Base-by-base conservation (phyloP, 2,797 vertebrate genomes). In the Chelon auratus region DNA sequence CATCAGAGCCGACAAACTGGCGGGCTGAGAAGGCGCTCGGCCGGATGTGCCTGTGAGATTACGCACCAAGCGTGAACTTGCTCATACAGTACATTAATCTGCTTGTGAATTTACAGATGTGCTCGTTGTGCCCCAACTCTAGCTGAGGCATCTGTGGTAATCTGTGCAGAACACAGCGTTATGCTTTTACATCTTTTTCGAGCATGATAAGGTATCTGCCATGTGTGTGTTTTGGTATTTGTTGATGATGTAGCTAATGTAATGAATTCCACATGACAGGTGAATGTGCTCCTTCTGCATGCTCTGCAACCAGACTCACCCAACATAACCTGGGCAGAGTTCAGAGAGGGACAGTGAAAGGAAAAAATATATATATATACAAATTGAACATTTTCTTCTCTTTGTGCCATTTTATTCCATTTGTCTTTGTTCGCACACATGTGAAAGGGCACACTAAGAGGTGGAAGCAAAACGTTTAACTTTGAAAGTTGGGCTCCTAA, bases 401-500 rank as follows among this genome's bases (percentile, higher is more conserved):
- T 69, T 74, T 30, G 17, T 75, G 53, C 69, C 56, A 48, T 87
- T 74, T 68, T 18, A 5, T 52, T 80, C 15, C 33, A 4, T 33
- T 36, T 70, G 64, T 42, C 62, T 48, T 30, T 40, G 33, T 33
- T 72, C 54, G 24, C 20, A 62, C 48, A 45, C 59, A n/a, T 11
- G 15, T 45, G 45, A 62, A 75, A 53, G 71, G 67, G 57, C 86
- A 71, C 77, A 56, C 80, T 82, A 70, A 58, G 83, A 91, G 87
- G 86, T 82, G 82, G 71, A 88, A 83, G 81, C 83, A 83, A 93
- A 92, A 87, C 75, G 91, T 89, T 92, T 89, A 91, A 91, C 89
- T 91, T 91, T 88, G 88, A 89, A 91, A 94, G 88, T 88, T 90
- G 81, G 86, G 68, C 87, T 84, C 61, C 90, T 94, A 95, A 95